Base-by-base conservation (phyloP, 2,113 vertebrate species). In the Carassius gibelio region DNA sequence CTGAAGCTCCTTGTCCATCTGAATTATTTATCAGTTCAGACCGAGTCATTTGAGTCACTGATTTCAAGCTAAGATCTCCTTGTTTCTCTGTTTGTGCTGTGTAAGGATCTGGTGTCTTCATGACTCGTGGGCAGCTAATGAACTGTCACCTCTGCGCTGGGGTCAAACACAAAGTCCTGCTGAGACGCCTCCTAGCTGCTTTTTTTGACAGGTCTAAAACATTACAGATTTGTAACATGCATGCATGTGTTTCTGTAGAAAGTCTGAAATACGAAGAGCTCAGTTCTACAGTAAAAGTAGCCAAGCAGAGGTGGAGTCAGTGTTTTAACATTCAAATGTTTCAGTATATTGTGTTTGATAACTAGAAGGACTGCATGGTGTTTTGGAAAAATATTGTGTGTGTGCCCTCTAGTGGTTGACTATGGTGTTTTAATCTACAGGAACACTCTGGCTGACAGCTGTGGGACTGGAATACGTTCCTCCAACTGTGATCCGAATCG, bases 71-170 rank as follows among this genome's bases (percentile, higher is more conserved):
- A 42, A 71, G 61, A 62, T 45, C 66, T 85, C 64, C 85, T 75
- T 88, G 77, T 89, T 81, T 85, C 61, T 81, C 62, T 88, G 81
- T 72, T 87, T 74, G n/a, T 66, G 19, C 1, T 87, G 57, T 82
- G 69, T 1, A 91, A 98, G 97, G 96, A 84, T 97, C 97, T 10
- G 96, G 96, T 0, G 97, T 99, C 88, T 98, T 96, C 88, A 98
- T 99, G 95, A 98, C 98, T 0, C 95, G 98, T 0, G 98, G 97
- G 11, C 98, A 99, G 94, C 96, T 99, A 91, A 99, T 99, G 98
- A 99, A 99, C 91, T 99, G 98, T 86, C 98, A 99, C 92, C 94
- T 99, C 0, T 99, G 97, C 0, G 97, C 98, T 0, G 97, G 97
- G 2, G 96, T 99, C 92, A 98, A 98, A 91, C 98, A 99, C 93